Conservation (phyloP, 2,888 invertebrate species). For the Drosophila maculinotata region DNA sequence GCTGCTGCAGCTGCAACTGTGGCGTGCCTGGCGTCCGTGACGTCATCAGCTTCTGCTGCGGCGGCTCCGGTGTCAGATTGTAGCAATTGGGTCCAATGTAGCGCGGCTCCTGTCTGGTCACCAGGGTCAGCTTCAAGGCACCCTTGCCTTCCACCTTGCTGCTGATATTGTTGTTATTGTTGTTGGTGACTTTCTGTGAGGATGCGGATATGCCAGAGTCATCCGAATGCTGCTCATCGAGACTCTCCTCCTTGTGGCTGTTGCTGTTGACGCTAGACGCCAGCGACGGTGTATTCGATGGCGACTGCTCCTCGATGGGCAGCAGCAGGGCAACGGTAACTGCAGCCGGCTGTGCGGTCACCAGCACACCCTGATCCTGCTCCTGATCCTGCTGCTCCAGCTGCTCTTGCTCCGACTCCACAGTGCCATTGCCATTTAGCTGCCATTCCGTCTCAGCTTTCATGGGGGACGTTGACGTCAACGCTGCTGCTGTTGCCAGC, state of each 20-base stretch:
- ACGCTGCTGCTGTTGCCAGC: conserved; percentile 83
- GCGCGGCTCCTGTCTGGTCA: conserved; percentile 71
- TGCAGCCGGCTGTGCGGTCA: conserved; percentile 63
- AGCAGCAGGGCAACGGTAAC: conserved; percentile 49
- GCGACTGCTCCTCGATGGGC: conserved; percentile 75
- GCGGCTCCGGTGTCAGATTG: conserved; percentile 83
- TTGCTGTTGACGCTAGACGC: conserved; percentile 81
- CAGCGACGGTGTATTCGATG: conserved; percentile 75
- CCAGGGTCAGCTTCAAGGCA: conserved; percentile 48
- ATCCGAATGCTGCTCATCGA: conserved; percentile 83
- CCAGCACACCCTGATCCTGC: conserved; percentile 48
- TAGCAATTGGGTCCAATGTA: conserved; percentile 84
- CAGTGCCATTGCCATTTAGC: conserved; percentile 5
- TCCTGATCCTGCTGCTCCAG: not conserved
- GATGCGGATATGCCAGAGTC: conserved; percentile 85
- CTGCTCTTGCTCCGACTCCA: conserved; percentile 14
- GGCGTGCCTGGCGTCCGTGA: conserved; percentile 82
- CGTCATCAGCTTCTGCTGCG: conserved; percentile 83
- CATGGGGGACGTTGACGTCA: conserved; percentile 23
- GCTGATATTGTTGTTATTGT: conserved; percentile 65
- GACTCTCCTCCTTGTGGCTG: conserved; percentile 77
- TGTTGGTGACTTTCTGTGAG: conserved; percentile 80
- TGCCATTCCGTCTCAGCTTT: conserved; percentile 43
- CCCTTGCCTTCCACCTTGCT: conserved; percentile 36
- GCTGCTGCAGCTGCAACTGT: conserved; percentile 56